Conservation (phyloP, 2,888 invertebrate species). For the Drosophila tanythrix region DNA sequence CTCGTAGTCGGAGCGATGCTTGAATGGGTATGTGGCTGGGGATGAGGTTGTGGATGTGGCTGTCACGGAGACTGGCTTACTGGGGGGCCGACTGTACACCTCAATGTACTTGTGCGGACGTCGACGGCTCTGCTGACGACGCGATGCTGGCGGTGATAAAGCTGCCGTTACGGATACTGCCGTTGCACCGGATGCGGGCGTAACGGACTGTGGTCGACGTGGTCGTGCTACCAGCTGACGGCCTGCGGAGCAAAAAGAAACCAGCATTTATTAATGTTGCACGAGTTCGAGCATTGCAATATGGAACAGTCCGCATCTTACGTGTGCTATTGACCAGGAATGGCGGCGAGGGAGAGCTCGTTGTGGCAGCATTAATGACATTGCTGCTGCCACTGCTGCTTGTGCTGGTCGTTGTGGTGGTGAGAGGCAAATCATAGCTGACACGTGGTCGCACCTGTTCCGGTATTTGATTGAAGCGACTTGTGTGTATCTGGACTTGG, state of each 20-base stretch:
- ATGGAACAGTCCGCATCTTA: constrained; percentile 29
- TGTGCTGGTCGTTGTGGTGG: neutral
- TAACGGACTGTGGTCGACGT: constrained; percentile 68
- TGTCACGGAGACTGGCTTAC: constrained; percentile 34
- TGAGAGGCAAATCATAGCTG: constrained; percentile 48
- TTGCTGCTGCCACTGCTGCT: constrained; percentile 15
- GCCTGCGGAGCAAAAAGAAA: constrained; percentile 25
- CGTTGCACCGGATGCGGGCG: constrained; percentile 59
- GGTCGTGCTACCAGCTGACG: constrained; percentile 67
- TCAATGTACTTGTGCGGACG: constrained; percentile 81
- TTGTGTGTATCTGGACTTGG: constrained; percentile 84
- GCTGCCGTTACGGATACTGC: constrained; percentile 31
- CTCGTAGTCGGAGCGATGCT: constrained; percentile 86
- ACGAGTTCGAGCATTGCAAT: neutral
- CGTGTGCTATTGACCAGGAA: constrained; percentile 41
- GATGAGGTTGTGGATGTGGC: constrained; percentile 32
- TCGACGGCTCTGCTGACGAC: constrained; percentile 78
- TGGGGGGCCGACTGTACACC: constrained; percentile 81
- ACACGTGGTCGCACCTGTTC: constrained; percentile 57
- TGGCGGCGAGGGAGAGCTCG: constrained; percentile 13
- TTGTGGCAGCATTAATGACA: constrained; percentile 28
- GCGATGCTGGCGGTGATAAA: constrained; percentile 44
- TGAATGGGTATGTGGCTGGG: constrained; percentile 38
- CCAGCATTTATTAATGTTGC: neutral
- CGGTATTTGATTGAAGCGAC: constrained; percentile 82